phyloP scores from a whole-genome alignment of 2,888 invertebrate species.

The Camponotus fellah region DNA sequence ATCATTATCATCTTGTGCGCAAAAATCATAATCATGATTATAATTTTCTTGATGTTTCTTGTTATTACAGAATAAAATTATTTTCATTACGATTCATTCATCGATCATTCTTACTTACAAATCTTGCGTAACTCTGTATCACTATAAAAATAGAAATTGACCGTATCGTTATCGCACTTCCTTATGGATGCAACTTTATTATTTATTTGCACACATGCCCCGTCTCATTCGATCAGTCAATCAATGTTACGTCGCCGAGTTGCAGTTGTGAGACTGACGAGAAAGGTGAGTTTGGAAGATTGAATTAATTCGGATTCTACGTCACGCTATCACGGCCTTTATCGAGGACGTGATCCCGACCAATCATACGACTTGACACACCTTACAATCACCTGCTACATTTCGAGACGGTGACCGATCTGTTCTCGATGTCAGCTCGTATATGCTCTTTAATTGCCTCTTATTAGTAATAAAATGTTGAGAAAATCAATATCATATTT shows the following conservation, averaged over 20 bases:
- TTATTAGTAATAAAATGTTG: background rate
- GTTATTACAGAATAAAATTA: background rate
- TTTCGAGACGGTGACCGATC: constrained; percentile 60
- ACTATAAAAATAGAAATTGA: background rate
- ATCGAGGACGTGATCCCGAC: constrained; percentile 33
- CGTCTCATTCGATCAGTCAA: background rate
- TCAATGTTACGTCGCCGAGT: constrained; percentile 6
- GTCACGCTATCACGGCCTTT: constrained; percentile 15
- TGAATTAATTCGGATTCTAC: constrained; percentile 28
- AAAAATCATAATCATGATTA: background rate
- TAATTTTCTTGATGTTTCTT: background rate
- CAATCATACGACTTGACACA: constrained; percentile 60
- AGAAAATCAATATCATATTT: background rate
- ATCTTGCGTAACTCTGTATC: background rate
- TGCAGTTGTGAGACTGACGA: background rate
- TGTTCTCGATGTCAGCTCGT: constrained; percentile 40
- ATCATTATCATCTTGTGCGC: background rate
- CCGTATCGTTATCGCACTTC: background rate
- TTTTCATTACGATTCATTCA: background rate
- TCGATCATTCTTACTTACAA: background rate
- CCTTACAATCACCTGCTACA: constrained; percentile 55
- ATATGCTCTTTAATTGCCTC: constrained; percentile 19
- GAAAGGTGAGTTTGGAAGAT: constrained; percentile 22
- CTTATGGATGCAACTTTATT: background rate
- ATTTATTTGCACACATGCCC: background rate